A percentile compares a stretch with the other conserved stretches of the same genome.
These are phyloP conservation scores for Gallinago stenura DNA, from an alignment of 2,797 vertebrate genomes.

Conservation along the genomic window DNA sequence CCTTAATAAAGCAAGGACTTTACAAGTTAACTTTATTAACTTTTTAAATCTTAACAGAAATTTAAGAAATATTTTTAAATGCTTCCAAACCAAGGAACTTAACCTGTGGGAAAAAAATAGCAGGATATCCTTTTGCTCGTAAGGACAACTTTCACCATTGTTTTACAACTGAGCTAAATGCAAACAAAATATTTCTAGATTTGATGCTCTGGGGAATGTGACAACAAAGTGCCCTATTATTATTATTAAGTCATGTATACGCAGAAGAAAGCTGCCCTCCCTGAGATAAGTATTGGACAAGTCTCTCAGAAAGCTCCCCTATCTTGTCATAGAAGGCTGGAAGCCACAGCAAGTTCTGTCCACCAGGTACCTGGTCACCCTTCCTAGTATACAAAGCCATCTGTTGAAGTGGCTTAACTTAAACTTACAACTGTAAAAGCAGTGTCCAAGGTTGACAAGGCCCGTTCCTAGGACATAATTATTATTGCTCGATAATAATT, in stretches of 20 bases:
- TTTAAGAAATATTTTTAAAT: neutral
- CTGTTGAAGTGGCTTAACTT: neutral
- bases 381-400: neutral
- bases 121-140: conserved; percentile 16
- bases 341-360: neutral
- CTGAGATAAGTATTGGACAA: neutral
- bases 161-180: neutral
- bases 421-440: neutral
- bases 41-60: neutral
- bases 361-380: neutral
- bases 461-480: neutral
- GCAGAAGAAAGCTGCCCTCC: neutral
- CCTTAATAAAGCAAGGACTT: neutral
- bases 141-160: neutral
- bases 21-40: neutral
- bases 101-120: neutral
- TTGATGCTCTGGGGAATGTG: neutral
- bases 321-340: neutral
- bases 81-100: neutral
- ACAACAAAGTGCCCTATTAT: neutral
- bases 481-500: neutral
- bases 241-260: neutral
- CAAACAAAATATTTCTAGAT: neutral
- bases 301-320: neutral
- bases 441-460: neutral